These are phyloP conservation scores for Tenualosa thibaudeaui DNA, from an alignment of 2,797 vertebrate species.

Conservation along the genomic window DNA sequence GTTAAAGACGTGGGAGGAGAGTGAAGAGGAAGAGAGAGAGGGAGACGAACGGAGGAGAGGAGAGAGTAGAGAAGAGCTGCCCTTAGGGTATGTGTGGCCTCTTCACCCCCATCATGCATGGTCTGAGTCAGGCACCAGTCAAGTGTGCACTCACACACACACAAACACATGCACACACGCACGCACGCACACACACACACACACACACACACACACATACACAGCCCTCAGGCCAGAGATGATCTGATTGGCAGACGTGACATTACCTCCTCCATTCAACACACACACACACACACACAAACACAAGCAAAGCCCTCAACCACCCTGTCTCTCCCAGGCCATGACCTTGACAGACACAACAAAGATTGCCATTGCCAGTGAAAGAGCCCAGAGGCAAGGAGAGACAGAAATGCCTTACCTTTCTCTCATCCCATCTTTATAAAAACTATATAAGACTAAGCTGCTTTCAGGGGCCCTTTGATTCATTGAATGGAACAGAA, in stretches of 20 bases:
- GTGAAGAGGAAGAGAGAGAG: not conserved
- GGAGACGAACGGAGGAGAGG: not conserved
- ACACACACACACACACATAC: not conserved
- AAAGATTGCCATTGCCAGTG: not conserved
- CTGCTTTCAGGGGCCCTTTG: not conserved
- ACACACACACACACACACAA: not conserved
- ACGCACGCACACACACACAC: not conserved
- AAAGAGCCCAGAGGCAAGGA: not conserved
- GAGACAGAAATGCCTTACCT: not conserved
- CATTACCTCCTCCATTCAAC: constrained; percentile 33
- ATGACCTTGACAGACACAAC: not conserved
- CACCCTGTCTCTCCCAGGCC: not conserved
- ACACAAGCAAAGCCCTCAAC: not conserved
- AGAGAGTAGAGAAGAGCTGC: not conserved
- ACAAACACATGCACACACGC: not conserved
- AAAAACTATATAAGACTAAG: no score
- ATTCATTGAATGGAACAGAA: not conserved
- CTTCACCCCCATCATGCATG: not conserved
- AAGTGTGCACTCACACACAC: not conserved
- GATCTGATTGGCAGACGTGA: not conserved
- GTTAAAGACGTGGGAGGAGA: not conserved
- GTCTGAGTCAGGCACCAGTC: not conserved
- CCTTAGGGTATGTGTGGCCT: not conserved
- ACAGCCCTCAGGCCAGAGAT: constrained; percentile 30
- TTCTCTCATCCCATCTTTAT: not conserved